Conservation (phyloP, 2,797 vertebrate genomes). For the Rhinella marina region DNA sequence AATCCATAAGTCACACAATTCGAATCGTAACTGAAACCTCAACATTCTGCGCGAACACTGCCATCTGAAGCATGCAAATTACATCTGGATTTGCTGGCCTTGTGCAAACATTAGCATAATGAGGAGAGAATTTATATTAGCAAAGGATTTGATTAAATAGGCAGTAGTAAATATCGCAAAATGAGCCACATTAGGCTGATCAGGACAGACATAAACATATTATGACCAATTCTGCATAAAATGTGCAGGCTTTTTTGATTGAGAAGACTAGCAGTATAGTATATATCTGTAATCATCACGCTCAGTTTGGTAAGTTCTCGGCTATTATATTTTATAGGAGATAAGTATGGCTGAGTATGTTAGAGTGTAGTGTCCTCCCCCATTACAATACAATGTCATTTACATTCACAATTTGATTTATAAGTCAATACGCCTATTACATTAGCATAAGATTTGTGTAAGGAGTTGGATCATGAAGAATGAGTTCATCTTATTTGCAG, state of each 20-base stretch:
- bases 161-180: slow-evolving; percentile 67
- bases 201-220: slow-evolving; percentile 51
- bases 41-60: slow-evolving; percentile 71
- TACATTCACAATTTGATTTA: background rate
- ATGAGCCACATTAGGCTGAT: slow-evolving; percentile 57
- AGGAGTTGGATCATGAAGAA: too few relatives aligned
- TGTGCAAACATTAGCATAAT: slow-evolving; percentile 74
- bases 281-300: background rate
- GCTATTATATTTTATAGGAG: background rate
- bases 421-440: background rate
- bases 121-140: slow-evolving; percentile 67
- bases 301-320: background rate
- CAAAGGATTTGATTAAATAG: slow-evolving; percentile 69
- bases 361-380: background rate
- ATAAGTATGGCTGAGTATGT: background rate
- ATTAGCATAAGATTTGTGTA: background rate
- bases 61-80: slow-evolving; percentile 76
- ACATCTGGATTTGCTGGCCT: slow-evolving; percentile 75
- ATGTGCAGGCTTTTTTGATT: slow-evolving; percentile 53
- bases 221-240: slow-evolving; percentile 46
- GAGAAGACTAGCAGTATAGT: slow-evolving; percentile 52
- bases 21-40: slow-evolving; percentile 77
- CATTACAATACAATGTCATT: background rate
- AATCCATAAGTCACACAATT: slow-evolving; percentile 92
- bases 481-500: too few relatives aligned